These are phyloP conservation scores for Anoplopoma fimbria DNA, from an alignment of 2,113 vertebrate species.

Conservation along the genomic window DNA sequence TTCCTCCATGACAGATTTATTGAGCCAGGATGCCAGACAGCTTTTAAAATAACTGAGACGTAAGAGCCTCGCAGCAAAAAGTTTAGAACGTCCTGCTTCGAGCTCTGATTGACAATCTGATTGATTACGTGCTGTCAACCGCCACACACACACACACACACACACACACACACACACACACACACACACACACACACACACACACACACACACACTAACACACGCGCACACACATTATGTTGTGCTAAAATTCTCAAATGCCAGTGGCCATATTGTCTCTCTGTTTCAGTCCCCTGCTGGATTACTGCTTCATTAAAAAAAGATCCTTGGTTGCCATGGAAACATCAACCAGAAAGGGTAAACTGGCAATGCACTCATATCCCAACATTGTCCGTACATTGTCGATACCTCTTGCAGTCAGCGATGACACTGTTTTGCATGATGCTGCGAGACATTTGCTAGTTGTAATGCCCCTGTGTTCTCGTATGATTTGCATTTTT, in stretches of 20 bases:
- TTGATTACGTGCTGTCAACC: slow-evolving; percentile 36
- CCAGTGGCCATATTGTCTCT: slow-evolving; percentile 63
- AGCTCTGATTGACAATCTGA: slow-evolving; percentile 56
- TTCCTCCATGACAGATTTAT: slow-evolving; percentile 49
- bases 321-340: slow-evolving; percentile 66
- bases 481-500: background rate
- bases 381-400: slow-evolving; percentile 25
- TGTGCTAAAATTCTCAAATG: slow-evolving; percentile 60
- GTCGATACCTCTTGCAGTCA: slow-evolving; percentile 45
- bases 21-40: slow-evolving; percentile 48
- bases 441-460: slow-evolving; percentile 14
- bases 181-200: slow-evolving; percentile 18
- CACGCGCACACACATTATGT: slow-evolving; percentile 9
- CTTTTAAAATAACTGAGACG: slow-evolving; percentile 56
- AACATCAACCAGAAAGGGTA: no score
- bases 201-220: slow-evolving; percentile 15
- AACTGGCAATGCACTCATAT: slow-evolving; percentile 44
- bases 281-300: slow-evolving; percentile 57
- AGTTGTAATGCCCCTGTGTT: background rate
- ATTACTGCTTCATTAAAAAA: slow-evolving; percentile 69
- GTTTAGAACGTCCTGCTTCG: slow-evolving; percentile 16
- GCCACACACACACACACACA: slow-evolving; percentile 6
- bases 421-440: slow-evolving; percentile 15
- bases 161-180: slow-evolving; percentile 7
- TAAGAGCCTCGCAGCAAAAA: slow-evolving; percentile 35